Percentiles rank a stretch among this genome's conserved stretches.
phyloP scores from a whole-genome alignment of 2,797 vertebrate species.

The Enteromius afrohamiltoni region DNA sequence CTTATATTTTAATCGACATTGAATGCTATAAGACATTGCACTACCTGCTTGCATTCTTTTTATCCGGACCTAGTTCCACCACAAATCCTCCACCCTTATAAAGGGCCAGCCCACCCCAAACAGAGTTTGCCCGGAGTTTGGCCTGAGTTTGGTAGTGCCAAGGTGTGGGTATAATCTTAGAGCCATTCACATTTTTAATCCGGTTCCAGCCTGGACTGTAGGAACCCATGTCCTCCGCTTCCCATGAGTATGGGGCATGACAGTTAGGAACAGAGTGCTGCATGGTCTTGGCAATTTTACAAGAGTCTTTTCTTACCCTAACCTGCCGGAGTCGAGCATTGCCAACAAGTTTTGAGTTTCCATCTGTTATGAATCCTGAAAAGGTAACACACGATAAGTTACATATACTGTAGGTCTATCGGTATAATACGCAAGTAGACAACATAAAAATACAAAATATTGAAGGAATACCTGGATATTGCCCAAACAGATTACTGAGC shows the following conservation, averaged over 20 bases:
- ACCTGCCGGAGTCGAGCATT: slow-evolving; percentile 90
- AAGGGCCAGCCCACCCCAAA: slow-evolving; percentile 85
- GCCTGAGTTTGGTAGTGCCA: slow-evolving; percentile 90
- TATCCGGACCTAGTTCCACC: slow-evolving; percentile 83
- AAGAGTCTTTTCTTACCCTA: slow-evolving; percentile 84
- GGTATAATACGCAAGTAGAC: not conserved
- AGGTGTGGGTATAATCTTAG: slow-evolving; percentile 64
- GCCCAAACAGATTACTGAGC: slow-evolving; percentile 85
- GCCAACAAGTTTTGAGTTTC: slow-evolving; percentile 92
- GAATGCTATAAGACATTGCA: not conserved
- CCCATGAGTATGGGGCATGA: slow-evolving; percentile 83
- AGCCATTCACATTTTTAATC: slow-evolving; percentile 63
- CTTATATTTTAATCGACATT: not conserved
- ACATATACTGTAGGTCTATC: not conserved
- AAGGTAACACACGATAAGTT: not conserved
- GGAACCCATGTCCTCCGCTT: slow-evolving; percentile 83
- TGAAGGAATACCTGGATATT: slow-evolving; percentile 79
- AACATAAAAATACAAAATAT: not conserved
- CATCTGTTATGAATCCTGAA: slow-evolving; percentile 95
- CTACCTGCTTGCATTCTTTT: slow-evolving; percentile 83
- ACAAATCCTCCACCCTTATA: slow-evolving; percentile 92
- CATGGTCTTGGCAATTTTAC: slow-evolving; percentile 74
- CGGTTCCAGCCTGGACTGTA: slow-evolving; percentile 85
- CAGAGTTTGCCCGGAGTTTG: slow-evolving; percentile 77
- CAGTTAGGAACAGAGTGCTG: slow-evolving; percentile 74